phyloP scores from a whole-genome alignment of 2,888 invertebrate species.

The Dryadula phaetusa region DNA sequence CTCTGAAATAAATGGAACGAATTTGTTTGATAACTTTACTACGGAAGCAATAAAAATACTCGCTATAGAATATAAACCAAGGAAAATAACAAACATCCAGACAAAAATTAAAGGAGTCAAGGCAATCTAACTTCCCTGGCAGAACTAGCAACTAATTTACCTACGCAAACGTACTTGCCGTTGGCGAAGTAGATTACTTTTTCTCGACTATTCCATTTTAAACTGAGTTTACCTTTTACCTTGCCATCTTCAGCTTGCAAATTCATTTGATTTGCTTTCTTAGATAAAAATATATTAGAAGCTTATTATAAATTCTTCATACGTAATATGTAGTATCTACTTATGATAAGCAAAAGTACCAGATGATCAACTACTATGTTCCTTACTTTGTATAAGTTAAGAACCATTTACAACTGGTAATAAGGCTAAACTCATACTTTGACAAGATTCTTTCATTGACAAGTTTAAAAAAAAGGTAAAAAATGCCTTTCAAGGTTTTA shows the following conservation, averaged over 20 bases:
- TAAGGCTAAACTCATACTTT: too few relatives aligned
- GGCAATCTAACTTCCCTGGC: constrained; percentile 73
- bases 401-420: too few relatives aligned
- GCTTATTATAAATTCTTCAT: constrained; percentile 17
- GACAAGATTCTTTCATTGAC: too few relatives aligned
- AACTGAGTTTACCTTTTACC: constrained; percentile 49
- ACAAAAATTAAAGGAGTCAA: constrained; percentile 61
- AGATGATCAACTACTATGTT: too few relatives aligned
- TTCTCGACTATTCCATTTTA: constrained; percentile 55
- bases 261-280: constrained; percentile 46
- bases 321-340: background rate
- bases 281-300: constrained; percentile 31
- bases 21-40: constrained; percentile 22
- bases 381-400: too few relatives aligned
- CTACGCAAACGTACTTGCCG: constrained; percentile 54
- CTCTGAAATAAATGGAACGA: constrained; percentile 23
- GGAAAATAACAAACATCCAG: constrained; percentile 40
- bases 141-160: constrained; percentile 64
- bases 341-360: background rate
- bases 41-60: constrained; percentile 16
- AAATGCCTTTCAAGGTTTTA: too few relatives aligned
- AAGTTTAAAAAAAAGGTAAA: too few relatives aligned
- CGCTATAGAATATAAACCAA: constrained; percentile 27
- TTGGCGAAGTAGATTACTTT: constrained; percentile 56
- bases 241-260: constrained; percentile 43